Conservation (phyloP, 2,797 vertebrate genomes). For the Morus bassanus region DNA sequence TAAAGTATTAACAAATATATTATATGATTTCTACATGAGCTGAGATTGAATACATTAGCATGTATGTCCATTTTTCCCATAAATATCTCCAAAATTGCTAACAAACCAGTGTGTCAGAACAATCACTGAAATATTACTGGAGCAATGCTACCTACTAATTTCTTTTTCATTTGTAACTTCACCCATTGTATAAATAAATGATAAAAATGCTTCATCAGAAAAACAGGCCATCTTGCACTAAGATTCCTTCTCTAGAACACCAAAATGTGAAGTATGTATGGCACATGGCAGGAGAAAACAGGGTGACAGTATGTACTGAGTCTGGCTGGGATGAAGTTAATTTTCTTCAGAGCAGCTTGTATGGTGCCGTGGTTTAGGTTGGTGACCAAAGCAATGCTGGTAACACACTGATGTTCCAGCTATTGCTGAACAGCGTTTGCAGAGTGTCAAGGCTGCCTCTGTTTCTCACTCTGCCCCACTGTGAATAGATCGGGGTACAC, state of each 20-base stretch:
- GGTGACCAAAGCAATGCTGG: neutral
- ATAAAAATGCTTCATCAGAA: neutral
- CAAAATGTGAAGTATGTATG: neutral
- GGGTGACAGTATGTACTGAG: neutral
- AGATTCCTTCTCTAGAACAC: neutral
- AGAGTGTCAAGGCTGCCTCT: neutral
- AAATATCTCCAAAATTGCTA: neutral
- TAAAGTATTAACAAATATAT: neutral
- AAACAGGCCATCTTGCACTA: neutral
- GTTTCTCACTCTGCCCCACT: neutral
- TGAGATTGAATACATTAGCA: neutral
- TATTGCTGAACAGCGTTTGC: neutral
- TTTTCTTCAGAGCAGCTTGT: neutral
- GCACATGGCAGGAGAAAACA: neutral
- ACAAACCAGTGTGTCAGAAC: neutral
- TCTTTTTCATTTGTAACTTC: neutral
- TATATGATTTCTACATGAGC: neutral
- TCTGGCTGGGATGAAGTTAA: neutral
- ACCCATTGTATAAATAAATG: neutral
- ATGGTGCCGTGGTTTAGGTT: neutral
- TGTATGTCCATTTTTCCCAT: neutral
- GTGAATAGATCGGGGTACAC: neutral
- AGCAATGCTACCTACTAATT: neutral
- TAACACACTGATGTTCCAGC: neutral
- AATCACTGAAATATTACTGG: neutral